phyloP scores from a whole-genome alignment of 2,888 invertebrate species.

The Chelonus formosanus region DNA sequence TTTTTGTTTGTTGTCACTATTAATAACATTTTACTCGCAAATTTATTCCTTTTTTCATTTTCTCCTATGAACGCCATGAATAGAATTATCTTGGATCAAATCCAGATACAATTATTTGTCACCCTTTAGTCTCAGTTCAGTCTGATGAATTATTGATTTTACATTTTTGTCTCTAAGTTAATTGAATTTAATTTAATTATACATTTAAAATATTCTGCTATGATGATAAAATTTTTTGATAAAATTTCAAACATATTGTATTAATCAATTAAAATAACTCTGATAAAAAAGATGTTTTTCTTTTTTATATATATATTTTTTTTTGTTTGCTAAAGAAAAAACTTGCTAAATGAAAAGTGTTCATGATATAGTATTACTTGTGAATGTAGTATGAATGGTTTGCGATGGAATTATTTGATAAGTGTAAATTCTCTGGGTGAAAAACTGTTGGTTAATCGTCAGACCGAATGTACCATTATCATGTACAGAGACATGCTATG shows the following conservation, averaged over 20 bases:
- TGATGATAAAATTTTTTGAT: too few species aligned
- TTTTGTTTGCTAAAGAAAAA: too few species aligned
- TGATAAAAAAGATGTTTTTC: too few species aligned
- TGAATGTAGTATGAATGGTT: conserved; percentile 41
- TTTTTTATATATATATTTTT: too few species aligned
- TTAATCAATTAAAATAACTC: too few species aligned
- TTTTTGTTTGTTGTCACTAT: not conserved
- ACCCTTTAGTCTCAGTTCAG: not conserved
- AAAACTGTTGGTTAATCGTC: conserved; percentile 24
- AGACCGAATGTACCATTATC: conserved; percentile 41
- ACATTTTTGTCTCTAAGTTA: too few species aligned
- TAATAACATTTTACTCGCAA: conserved; percentile 4
- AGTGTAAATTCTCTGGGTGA: conserved; percentile 39
- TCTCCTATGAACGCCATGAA: conserved; percentile 13
- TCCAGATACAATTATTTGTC: conserved; percentile 21
- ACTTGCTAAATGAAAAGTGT: too few species aligned
- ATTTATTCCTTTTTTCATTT: conserved; percentile 1
- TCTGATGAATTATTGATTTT: not conserved
- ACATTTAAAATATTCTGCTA: too few species aligned
- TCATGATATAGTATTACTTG: too few species aligned
- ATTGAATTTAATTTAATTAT: too few species aligned
- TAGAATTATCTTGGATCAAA: conserved; percentile 14
- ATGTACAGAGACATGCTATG: conserved; percentile 36
- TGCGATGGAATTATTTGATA: conserved; percentile 49
- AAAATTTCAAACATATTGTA: too few species aligned